Percentiles rank a stretch among this genome's conserved stretches.
These are phyloP conservation scores for Neodiprion virginianus DNA, from an alignment of 1,140 invertebrate genomes.

Conservation along the genomic window DNA sequence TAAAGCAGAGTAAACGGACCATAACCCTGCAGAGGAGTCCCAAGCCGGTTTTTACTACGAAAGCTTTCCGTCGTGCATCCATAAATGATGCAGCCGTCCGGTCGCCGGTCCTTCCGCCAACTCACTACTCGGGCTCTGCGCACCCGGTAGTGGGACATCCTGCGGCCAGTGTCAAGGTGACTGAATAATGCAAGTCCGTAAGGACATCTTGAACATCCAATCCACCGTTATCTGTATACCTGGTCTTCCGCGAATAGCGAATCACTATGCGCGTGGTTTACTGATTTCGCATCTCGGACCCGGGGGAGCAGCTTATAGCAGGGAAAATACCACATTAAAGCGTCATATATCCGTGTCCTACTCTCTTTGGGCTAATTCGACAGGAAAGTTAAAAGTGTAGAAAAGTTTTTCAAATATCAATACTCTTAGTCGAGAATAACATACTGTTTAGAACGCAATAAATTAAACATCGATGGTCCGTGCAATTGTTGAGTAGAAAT, in stretches of 20 bases:
- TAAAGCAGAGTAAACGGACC: conserved; percentile 7
- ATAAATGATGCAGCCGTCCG: conserved; percentile 51
- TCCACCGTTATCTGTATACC: conserved; percentile 43
- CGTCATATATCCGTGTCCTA: not conserved
- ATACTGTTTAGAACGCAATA: too few species aligned
- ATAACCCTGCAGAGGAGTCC: conserved; percentile 23
- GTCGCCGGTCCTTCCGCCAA: conserved; percentile 25
- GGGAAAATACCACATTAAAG: not conserved
- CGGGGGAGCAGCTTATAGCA: not conserved
- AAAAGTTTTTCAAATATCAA: not conserved
- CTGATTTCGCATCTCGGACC: not conserved
- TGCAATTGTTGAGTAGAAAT: too few species aligned
- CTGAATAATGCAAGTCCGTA: conserved; percentile 49
- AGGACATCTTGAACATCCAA: conserved; percentile 53
- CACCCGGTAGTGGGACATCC: conserved; percentile 22
- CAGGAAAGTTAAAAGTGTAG: not conserved
- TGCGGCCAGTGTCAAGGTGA: conserved; percentile 25
- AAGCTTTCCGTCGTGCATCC: conserved; percentile 47
- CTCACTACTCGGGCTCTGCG: not conserved
- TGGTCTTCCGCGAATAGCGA: conserved; percentile 43
- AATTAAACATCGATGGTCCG: too few species aligned
- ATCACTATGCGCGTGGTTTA: conserved; percentile 38
- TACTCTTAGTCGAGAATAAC: too few species aligned
- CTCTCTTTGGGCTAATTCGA: too few species aligned
- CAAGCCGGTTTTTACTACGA: conserved; percentile 40